Base-by-base conservation (phyloP, 2,797 vertebrate species). In the Malurus leucopterus region DNA sequence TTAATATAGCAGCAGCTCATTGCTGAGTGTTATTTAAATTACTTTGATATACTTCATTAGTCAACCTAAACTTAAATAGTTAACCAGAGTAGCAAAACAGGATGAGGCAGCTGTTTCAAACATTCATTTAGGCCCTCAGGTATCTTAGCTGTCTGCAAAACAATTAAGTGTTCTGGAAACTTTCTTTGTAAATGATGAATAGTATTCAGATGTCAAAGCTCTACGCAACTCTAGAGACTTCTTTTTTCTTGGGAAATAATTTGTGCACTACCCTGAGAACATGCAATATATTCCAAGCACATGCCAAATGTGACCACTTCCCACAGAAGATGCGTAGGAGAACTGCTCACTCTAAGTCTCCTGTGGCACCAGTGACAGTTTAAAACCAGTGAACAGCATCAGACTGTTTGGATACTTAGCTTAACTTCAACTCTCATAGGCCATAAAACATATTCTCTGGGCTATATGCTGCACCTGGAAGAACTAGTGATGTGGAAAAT, bases 91-190 rank as follows among this genome's bases (percentile, higher is more conserved):
- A 55, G 89, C 74, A 92, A 77, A 94, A 94, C 87, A 91, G 88
- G 93, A 93, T 74, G 51, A 93, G 87, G 87, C 75, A 91, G 69
- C 58, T 89, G 64, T 89, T 93, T 87, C 69, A 84, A 84, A 76
- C 58, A 67, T 46, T 62, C 59, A 72, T 73, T 74, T 61, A 89
- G 55, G 76, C 76, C 82, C 65, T 80, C 69, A 58, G 87, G 82
- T 89, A 27, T 38, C 65, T 62, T 84, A 82, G 77, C 83, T 92
- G 70, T 62, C 87, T 92, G 67, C 76, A 88, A 84, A 77, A 84
- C 76, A 86, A 94, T 80, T 89, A 92, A 58, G 77, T 50, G 79
- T 74, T 80, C 89, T 93, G 70, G 70, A 93, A 92, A 75, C 38
- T 84, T 78, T 78, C 49, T 76, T 87, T 78, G 85, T 78, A 95